These are phyloP conservation scores for Diarsia mendica DNA, from an alignment of 2,888 invertebrate species.

Conservation along the genomic window DNA sequence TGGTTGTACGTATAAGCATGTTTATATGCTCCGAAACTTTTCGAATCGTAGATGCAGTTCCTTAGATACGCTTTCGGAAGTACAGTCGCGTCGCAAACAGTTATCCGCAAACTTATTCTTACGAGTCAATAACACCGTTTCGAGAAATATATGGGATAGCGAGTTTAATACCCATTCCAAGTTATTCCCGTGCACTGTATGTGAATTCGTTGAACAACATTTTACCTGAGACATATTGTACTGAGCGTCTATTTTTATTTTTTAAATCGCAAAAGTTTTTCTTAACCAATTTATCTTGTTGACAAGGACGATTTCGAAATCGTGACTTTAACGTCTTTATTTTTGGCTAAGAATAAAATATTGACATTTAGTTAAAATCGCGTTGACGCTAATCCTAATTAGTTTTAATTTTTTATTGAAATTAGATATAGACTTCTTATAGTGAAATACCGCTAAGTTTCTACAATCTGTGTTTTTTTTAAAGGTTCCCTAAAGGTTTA, in stretches of 20 bases:
- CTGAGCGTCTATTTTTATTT: slow-evolving; percentile 42
- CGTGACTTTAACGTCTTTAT: slow-evolving; percentile 36
- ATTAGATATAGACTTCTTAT: slow-evolving; percentile 9
- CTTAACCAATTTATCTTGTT: slow-evolving; percentile 35
- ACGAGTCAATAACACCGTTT: slow-evolving; percentile 87
- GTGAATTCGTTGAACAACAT: slow-evolving; percentile 62
- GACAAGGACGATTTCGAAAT: slow-evolving; percentile 45
- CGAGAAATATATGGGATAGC: slow-evolving; percentile 73
- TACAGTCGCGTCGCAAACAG: slow-evolving; percentile 74
- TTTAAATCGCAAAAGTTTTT: slow-evolving; percentile 28
- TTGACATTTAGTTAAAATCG: slow-evolving; percentile 13
- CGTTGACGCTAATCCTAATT: slow-evolving; percentile 47
- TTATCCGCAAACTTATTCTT: slow-evolving; percentile 81
- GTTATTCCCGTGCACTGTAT: slow-evolving; percentile 61
- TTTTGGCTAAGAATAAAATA: slow-evolving; percentile 26
- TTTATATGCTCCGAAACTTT: slow-evolving; percentile 71
- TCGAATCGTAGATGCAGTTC: slow-evolving; percentile 66
- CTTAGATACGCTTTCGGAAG: slow-evolving; percentile 68
- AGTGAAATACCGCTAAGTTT: too few relatives aligned
- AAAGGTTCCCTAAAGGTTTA: too few relatives aligned
- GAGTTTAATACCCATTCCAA: slow-evolving; percentile 67
- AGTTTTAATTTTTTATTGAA: slow-evolving; percentile 37
- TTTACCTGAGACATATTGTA: slow-evolving; percentile 64
- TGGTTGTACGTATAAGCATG: slow-evolving; percentile 62
- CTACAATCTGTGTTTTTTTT: too few relatives aligned